Conservation (phyloP, 1,140 invertebrate species). For the Diplogasteroides magnus region DNA sequence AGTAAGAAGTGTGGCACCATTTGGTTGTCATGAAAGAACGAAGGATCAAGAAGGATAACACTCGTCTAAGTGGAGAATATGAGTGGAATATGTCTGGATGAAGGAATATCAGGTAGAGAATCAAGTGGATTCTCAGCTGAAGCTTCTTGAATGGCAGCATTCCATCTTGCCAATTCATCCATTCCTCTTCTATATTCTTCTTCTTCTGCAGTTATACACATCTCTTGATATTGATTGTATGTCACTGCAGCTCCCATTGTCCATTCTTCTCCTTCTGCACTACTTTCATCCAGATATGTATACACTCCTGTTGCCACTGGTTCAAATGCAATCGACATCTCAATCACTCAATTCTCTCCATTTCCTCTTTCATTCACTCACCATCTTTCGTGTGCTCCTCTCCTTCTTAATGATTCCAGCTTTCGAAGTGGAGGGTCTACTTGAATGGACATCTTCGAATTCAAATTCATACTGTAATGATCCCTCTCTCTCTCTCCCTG, state of each 20-base stretch:
- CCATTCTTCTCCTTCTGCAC: constrained; percentile 15
- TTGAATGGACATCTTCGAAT: constrained; percentile 7
- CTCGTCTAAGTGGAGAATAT: neutral
- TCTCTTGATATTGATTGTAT: neutral
- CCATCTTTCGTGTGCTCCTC: too few relatives aligned
- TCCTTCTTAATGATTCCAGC: constrained; percentile 6
- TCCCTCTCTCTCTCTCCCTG: constrained; percentile 7
- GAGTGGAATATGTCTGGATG: neutral
- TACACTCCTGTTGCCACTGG: constrained; percentile 14
- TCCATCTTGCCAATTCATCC: constrained; percentile 10
- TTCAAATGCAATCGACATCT: too few relatives aligned
- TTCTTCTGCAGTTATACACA: neutral
- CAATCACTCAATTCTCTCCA: too few relatives aligned
- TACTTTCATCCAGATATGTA: constrained; percentile 26
- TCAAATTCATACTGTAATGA: constrained; percentile 11
- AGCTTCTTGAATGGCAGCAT: neutral
- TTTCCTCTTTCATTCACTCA: too few relatives aligned
- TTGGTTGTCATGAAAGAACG: too few relatives aligned
- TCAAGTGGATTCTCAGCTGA: neutral
- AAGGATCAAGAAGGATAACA: too few relatives aligned
- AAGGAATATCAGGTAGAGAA: neutral
- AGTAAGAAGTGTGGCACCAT: too few relatives aligned
- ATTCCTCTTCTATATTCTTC: neutral
- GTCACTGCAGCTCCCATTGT: constrained; percentile 20
- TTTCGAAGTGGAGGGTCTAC: constrained; percentile 13